Conservation (phyloP, 2,113 vertebrate genomes). For the Brachyhypopomus gauderio region DNA sequence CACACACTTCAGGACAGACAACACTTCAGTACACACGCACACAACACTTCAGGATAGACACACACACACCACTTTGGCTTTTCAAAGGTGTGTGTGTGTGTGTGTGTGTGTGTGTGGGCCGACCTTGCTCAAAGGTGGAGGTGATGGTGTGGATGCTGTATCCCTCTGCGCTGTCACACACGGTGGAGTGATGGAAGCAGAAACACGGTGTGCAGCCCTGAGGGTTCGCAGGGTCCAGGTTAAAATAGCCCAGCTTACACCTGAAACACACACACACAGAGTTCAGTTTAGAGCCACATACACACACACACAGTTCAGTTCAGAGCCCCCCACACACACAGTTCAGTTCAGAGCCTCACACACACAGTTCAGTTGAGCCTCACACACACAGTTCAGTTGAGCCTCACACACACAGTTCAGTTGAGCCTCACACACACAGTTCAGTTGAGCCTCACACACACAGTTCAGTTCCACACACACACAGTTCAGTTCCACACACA, state of each 20-base stretch:
- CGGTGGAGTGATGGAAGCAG: conserved; percentile 95
- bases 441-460: no score
- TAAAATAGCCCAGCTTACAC: conserved; percentile 95
- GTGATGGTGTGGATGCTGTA: conserved; percentile 80
- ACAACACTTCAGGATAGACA: no score
- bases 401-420: background rate
- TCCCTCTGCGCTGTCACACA: conserved; percentile 83
- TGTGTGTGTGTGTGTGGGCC: background rate
- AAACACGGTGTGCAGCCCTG: conserved; percentile 93
- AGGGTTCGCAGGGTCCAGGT: conserved; percentile 84
- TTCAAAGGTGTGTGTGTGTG: background rate
- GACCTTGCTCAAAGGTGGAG: conserved; percentile 83
- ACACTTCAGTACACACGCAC: no score
- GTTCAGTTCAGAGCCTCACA: no score
- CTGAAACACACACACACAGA: conserved; percentile 66
- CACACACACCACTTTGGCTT: background rate
- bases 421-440: no score
- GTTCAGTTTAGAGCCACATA: background rate
- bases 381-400: background rate
- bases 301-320: background rate
- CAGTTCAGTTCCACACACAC: background rate
- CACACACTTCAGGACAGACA: no score
- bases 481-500: conserved; percentile 8
- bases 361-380: no score
- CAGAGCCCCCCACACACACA: no score